Conservation (phyloP, 1,140 invertebrate species). For the Dreissena rostriformis region DNA sequence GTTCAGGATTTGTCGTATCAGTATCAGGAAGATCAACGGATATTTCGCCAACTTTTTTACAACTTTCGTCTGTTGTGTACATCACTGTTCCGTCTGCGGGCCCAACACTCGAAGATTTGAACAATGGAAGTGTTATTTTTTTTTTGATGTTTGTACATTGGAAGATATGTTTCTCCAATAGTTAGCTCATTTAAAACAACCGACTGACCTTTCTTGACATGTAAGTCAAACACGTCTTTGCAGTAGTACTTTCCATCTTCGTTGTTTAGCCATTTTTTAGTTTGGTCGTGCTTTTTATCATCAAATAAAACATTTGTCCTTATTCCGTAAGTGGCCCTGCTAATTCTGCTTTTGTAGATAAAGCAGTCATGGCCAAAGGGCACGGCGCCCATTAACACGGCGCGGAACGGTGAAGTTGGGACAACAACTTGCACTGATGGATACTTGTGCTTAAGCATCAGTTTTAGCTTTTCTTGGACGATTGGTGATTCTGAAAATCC, state of each 20-base stretch:
- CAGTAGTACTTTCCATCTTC: conserved; percentile 25
- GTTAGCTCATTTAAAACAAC: conserved; percentile 10
- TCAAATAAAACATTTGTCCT: conserved; percentile 1
- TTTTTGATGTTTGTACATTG: conserved; percentile 23
- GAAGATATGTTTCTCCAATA: neutral
- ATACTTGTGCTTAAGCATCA: conserved; percentile 4
- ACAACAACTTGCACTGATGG: conserved; percentile 12
- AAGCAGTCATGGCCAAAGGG: conserved; percentile 29
- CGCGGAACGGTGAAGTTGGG: conserved; percentile 28
- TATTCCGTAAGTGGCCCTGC: conserved; percentile 25
- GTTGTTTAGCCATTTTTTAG: conserved; percentile 23
- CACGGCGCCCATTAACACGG: conserved; percentile 38
- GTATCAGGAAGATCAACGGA: conserved; percentile 25
- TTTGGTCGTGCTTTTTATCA: conserved; percentile 22
- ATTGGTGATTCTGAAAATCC: conserved; percentile 40
- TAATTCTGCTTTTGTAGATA: conserved; percentile 34
- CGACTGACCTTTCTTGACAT: conserved; percentile 22
- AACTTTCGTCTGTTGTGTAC: conserved; percentile 14
- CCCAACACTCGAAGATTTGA: neutral
- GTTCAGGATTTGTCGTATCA: neutral
- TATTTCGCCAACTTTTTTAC: conserved; percentile 18
- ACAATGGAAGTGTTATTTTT: neutral
- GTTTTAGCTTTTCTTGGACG: conserved; percentile 11
- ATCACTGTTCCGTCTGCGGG: neutral
- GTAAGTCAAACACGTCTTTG: conserved; percentile 28